Evolutionary conservation across 2,888 invertebrate genomes (phyloP), one percentile per base, ranked within the genome.

Genomic region (Halictus ligatus): DNA sequence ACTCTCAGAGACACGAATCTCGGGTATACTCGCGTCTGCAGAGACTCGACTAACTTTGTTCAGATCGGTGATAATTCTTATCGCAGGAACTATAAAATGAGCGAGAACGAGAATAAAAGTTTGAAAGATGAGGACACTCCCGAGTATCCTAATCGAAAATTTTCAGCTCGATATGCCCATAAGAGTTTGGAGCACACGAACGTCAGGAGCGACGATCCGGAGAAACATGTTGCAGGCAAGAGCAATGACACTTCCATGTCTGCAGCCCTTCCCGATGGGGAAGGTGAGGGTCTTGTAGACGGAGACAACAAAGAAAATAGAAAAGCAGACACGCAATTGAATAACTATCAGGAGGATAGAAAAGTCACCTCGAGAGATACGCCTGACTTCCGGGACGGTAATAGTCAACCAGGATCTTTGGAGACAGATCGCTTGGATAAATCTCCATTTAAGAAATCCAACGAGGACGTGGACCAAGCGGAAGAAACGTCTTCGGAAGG

Each of bases 181-280:
- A 88, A 82, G 35, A 94, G 92, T 78, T 88, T 94, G 50, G 92
- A 92, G 67, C 89, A 92, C 21, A 94, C 94, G 1, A 94, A 94
- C 80, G 87, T 85, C 29, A 86, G 88, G 29, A 50, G 2, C 67
- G 80, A 88, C 40, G 58, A 58, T 58, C 5, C 15, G 4, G 64
- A 13, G 1, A 75, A 72, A 0, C 46, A 81, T 15, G 15, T 13
- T 0, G n/a, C 75, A 1, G 77, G 13, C 46, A 75, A 58, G 18
- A 18, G 13, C 13, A 43, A n/a, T 1, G 69, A 29, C 25, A 43
- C 79, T 6, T 46, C 79, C 6, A 3, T 40, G 29, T 25, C 67
- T 4, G 12, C 18, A 0, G 35, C 43, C 0, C 43, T 54, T 35
- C 1, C 4, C 29, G 13, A n/a, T 0, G 15, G 58, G 43, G 2